phyloP scores from a whole-genome alignment of 2,797 vertebrate species.

The Pipistrellus pygmaeus region DNA sequence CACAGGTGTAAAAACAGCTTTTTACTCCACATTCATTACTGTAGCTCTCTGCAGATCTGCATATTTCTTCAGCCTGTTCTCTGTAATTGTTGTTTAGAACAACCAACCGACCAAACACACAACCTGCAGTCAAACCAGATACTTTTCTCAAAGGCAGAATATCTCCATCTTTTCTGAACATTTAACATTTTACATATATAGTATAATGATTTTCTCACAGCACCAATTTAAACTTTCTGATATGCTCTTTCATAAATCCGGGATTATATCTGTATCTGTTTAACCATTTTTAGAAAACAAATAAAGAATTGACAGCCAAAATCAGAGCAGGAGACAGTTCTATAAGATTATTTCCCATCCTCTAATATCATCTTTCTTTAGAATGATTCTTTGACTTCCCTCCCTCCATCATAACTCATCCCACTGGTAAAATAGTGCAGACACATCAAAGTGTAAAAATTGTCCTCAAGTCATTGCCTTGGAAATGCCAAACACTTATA shows the following conservation, averaged over 20 bases:
- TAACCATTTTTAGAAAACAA: slow-evolving; percentile 20
- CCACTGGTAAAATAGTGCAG: background rate
- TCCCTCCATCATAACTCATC: background rate
- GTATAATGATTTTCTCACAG: background rate
- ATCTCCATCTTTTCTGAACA: slow-evolving; percentile 35
- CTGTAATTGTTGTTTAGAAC: slow-evolving; percentile 36
- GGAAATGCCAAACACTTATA: background rate
- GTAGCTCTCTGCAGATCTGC: background rate
- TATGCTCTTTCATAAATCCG: slow-evolving; percentile 39
- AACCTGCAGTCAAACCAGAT: background rate
- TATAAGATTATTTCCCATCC: background rate
- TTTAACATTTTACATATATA: background rate
- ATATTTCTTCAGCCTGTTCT: slow-evolving; percentile 12
- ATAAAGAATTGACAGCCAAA: slow-evolving; percentile 41
- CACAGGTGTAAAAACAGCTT: slow-evolving; percentile 65
- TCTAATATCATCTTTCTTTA: background rate
- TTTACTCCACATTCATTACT: slow-evolving; percentile 20
- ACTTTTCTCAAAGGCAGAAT: slow-evolving; percentile 49
- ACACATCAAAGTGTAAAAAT: background rate
- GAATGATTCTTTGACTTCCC: background rate
- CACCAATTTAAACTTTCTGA: slow-evolving; percentile 18
- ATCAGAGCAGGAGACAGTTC: slow-evolving; percentile 16
- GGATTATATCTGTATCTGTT: slow-evolving; percentile 15
- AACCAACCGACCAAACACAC: background rate
- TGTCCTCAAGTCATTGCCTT: slow-evolving; percentile 8